A percentile compares a stretch with the other conserved stretches of the same genome.
Conservation (phyloP, 1,140 invertebrate species). For the Trachymyrmex septentrionalis region DNA sequence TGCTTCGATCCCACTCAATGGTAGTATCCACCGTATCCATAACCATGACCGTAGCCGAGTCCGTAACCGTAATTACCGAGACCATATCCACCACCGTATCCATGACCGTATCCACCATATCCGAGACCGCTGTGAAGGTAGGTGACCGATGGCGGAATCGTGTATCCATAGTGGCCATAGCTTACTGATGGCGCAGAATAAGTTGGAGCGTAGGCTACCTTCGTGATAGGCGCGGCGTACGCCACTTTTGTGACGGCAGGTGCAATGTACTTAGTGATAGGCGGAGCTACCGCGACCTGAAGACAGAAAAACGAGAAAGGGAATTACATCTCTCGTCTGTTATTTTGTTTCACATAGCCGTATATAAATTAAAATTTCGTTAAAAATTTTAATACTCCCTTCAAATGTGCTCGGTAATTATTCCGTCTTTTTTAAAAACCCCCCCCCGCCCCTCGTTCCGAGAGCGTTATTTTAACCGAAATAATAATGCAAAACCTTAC, state of each 20-base stretch:
- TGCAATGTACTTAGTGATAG: constrained; percentile 73
- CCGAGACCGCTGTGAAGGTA: background rate
- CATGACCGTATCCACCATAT: constrained; percentile 63
- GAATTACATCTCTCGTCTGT: background rate
- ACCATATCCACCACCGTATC: constrained; percentile 68
- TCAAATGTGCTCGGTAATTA: constrained; percentile 27
- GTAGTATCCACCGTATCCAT: constrained; percentile 69
- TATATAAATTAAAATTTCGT: background rate
- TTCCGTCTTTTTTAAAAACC: background rate
- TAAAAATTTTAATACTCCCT: constrained; percentile 2
- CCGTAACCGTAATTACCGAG: constrained; percentile 62
- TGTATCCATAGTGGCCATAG: constrained; percentile 64
- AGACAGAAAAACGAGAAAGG: background rate
- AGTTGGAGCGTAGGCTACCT: constrained; percentile 57
- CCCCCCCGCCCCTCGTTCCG: too few relatives aligned
- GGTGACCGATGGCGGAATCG: constrained; percentile 45
- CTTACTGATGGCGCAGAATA: constrained; percentile 37
- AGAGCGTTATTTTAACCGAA: constrained; percentile 5
- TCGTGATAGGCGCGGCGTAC: constrained; percentile 72
- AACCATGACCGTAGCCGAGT: constrained; percentile 69
- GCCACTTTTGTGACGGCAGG: constrained; percentile 74
- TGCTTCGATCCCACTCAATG: background rate
- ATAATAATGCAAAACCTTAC: constrained; percentile 18
- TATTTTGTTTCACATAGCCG: background rate
- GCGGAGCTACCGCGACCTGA: constrained; percentile 76